Base-by-base conservation (phyloP, 2,797 vertebrate genomes). In the Margarornis squamiger region DNA sequence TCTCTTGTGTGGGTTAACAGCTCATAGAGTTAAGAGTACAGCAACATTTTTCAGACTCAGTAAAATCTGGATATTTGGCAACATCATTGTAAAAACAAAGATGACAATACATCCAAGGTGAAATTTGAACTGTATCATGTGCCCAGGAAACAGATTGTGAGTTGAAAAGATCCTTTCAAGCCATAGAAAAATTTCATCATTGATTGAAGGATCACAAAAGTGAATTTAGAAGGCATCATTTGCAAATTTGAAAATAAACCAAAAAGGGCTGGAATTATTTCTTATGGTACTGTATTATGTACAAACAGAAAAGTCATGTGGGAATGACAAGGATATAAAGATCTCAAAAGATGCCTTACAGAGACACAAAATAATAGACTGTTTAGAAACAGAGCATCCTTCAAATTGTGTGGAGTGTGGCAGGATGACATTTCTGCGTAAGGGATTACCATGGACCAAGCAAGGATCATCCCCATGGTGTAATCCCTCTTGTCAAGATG, bases 41-140 rank as follows among this genome's bases (percentile, higher is more conserved):
- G 41, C 11, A 86, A 74, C 6, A 15, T 57, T 61, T 89, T 82
- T 91, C 29, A 51, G 34, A 8, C 74, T 91, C 34, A 63, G 26
- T 74, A 80, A 79, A 83, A 86, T 86, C 34, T 71, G 54, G 22
- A 29, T 77, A 68, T 77, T 76, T 92, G 79, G 36, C 68, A 78
- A 72, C 27, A 65, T 71, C 13, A 18, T 0, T 5, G 3, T 45
- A 74, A 91, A 96, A 92, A 71, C 82, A 86, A 75, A 71, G 72
- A 80, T 17, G 36, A 38, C 38, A 92, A 77, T 74, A 88, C 52
- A 32, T 26, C 51, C 29, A 29, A 52, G 21, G 45, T 74, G 65
- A 88, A 90, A 86, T 90, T 80, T 80, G 34, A 83, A 54, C 20
- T 30, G 15, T 57, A 49, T 29, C 14, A 14, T 70, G 14, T 52